phyloP scores from a whole-genome alignment of 2,797 vertebrate genomes.

The Heteromormyrus szaboi region DNA sequence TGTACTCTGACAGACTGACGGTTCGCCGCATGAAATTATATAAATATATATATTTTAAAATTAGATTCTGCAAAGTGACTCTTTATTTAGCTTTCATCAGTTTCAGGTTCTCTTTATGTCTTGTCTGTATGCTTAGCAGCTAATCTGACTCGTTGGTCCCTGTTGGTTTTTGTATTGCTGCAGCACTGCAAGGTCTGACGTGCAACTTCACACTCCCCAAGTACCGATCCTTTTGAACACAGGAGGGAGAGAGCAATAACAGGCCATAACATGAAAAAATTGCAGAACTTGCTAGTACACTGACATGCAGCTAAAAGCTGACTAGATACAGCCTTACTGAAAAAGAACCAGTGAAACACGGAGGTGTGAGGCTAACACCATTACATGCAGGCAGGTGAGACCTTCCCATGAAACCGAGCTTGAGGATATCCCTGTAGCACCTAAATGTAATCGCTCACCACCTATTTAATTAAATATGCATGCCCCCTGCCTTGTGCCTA shows the following conservation, averaged over 20 bases:
- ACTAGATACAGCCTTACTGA: background rate
- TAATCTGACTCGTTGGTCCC: background rate
- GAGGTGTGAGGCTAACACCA: background rate
- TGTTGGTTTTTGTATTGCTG: background rate
- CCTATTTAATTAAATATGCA: constrained; percentile 2
- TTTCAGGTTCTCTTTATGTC: background rate
- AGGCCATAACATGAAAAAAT: background rate
- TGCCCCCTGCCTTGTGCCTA: background rate
- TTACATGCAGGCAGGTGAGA: background rate
- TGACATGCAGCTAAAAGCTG: background rate
- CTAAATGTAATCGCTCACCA: background rate
- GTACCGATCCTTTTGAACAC: background rate
- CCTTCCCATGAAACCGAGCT: background rate
- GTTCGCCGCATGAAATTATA: background rate
- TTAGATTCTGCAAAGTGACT: background rate
- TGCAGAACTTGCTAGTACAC: background rate
- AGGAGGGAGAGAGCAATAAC: background rate
- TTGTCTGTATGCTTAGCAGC: background rate
- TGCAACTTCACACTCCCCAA: background rate
- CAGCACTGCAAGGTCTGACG: background rate
- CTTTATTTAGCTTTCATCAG: background rate
- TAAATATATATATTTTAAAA: background rate
- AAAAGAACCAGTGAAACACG: background rate
- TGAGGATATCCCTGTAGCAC: background rate
- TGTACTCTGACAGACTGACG: background rate